These are phyloP conservation scores for Dolichotis patagonum DNA, from an alignment of 2,113 vertebrate species.

Conservation along the genomic window DNA sequence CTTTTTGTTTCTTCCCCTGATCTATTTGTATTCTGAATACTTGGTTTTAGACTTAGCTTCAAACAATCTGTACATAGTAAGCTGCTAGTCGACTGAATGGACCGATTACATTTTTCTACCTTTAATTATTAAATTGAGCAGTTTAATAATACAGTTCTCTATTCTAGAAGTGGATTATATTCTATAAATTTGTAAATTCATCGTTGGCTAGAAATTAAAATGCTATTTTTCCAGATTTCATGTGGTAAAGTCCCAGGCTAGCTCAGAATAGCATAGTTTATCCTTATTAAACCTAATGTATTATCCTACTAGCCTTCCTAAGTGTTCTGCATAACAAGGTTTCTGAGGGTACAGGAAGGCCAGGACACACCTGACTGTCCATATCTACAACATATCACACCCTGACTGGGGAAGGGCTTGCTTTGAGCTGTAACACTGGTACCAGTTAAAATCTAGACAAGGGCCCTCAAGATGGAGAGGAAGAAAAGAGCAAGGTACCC, in stretches of 20 bases:
- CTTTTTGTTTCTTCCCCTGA: neutral
- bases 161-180: neutral
- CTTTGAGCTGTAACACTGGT: neutral
- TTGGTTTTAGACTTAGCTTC: slow-evolving; percentile 14
- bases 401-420: neutral
- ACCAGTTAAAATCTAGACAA: neutral
- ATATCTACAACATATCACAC: neutral
- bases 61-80: slow-evolving; percentile 24
- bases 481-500: neutral
- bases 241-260: neutral
- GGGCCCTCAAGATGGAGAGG: neutral
- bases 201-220: slow-evolving; percentile 22
- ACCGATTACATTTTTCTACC: slow-evolving; percentile 27
- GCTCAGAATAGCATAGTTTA: neutral
- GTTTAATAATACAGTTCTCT: slow-evolving; percentile 48
- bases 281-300: neutral
- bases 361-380: neutral
- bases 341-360: neutral
- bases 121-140: slow-evolving; percentile 61
- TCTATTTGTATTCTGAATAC: slow-evolving; percentile 15
- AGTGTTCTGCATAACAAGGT: neutral
- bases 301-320: neutral
- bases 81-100: neutral
- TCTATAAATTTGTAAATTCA: slow-evolving; percentile 42
- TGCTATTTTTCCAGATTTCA: neutral